These are phyloP conservation scores for Xiphydria camelus DNA, from an alignment of 2,888 invertebrate genomes.

Conservation along the genomic window DNA sequence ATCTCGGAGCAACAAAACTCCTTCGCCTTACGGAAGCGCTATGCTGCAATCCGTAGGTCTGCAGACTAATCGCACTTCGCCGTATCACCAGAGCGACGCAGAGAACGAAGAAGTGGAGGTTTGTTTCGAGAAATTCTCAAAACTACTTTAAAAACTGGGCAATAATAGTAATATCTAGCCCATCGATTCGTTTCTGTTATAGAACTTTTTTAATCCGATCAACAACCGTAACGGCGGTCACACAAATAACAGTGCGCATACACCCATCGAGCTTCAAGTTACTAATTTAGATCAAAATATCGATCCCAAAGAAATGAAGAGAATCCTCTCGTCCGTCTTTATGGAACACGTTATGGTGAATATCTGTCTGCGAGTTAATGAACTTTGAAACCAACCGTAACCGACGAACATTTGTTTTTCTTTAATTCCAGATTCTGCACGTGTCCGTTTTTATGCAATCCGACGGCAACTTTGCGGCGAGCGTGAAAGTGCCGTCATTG, in stretches of 20 bases:
- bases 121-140: conserved; percentile 8
- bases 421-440: conserved; percentile 60
- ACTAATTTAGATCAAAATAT: conserved; percentile 74
- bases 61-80: conserved; percentile 39
- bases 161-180: conserved; percentile 5
- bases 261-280: conserved; percentile 66
- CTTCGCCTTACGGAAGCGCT: conserved; percentile 50
- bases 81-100: conserved; percentile 45
- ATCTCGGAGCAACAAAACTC: conserved; percentile 45
- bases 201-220: conserved; percentile 56
- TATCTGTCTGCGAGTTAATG: conserved; percentile 10
- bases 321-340: conserved; percentile 66
- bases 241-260: conserved; percentile 36
- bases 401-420: conserved; percentile 3
- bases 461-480: conserved; percentile 72
- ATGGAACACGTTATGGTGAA: conserved; percentile 68
- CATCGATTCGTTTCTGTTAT: conserved; percentile 7
- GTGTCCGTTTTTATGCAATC: conserved; percentile 67
- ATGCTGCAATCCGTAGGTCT: conserved; percentile 34
- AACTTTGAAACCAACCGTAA: not conserved
- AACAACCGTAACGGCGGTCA: conserved; percentile 38
- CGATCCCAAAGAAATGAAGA: conserved; percentile 68
- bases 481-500: conserved; percentile 70
- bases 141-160: conserved; percentile 1
- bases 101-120: conserved; percentile 54